Percentiles rank a stretch among this genome's conserved stretches.
Evolutionary conservation across 2,797 vertebrate genomes (phyloP).

Genomic region (Phrynocephalus guinanensis): DNA sequence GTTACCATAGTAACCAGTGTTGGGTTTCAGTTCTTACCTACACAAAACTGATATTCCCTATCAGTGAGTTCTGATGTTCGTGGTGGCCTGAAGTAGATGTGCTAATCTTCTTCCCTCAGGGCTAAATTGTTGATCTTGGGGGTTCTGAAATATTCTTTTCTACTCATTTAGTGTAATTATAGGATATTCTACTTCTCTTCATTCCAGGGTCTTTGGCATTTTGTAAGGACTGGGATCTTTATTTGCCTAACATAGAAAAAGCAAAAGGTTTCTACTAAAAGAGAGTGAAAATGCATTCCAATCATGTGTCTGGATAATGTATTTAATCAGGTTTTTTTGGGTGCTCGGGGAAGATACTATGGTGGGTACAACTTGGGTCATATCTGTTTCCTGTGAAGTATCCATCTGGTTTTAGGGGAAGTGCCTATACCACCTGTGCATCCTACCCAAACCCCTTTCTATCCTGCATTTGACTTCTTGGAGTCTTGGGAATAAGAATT

Average conservation of each 20-base stretch:
- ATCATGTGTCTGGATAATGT: neutral
- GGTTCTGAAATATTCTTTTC: neutral
- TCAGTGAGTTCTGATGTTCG: neutral
- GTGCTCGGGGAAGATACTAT: neutral
- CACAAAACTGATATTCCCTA: constrained; percentile 16
- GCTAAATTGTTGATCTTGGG: neutral
- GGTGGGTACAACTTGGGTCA: neutral
- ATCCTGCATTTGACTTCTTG: too few relatives aligned
- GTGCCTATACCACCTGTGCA: neutral
- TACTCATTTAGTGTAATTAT: neutral
- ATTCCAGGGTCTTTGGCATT: neutral
- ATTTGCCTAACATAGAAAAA: neutral
- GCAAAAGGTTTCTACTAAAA: neutral
- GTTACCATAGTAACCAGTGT: constrained; percentile 30
- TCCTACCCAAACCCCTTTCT: too few relatives aligned
- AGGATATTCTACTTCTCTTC: neutral
- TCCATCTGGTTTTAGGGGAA: neutral
- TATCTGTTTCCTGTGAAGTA: neutral
- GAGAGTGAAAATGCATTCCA: neutral
- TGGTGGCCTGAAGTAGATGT: neutral
- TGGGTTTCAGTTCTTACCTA: constrained; percentile 3
- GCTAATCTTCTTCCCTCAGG: neutral
- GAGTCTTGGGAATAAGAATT: too few relatives aligned
- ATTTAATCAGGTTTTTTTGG: neutral
- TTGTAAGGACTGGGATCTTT: neutral